Evolutionary conservation across 2,797 vertebrate genomes (phyloP).

Genomic region (Eulemur mongoz): DNA sequence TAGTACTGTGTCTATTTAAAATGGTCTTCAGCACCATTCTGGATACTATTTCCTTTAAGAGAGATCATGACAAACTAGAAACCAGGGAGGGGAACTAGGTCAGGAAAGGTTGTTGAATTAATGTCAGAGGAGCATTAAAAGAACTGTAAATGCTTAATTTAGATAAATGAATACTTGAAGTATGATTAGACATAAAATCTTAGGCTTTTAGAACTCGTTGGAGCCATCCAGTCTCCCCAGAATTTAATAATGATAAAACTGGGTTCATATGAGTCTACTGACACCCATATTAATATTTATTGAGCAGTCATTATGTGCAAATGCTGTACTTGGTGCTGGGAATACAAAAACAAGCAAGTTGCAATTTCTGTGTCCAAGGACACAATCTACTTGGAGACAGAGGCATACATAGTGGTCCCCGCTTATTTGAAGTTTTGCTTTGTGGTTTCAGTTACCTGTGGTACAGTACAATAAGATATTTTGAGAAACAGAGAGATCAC

Average conservation of each 20-base stretch:
- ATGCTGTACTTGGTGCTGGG: neutral
- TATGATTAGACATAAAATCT: neutral
- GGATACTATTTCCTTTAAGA: neutral
- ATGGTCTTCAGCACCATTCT: neutral
- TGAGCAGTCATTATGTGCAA: neutral
- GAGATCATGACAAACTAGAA: neutral
- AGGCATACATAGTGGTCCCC: neutral
- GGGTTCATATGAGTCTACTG: neutral
- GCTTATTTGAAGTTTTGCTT: neutral
- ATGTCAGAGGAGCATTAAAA: neutral
- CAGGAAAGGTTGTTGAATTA: neutral
- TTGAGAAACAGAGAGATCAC: neutral
- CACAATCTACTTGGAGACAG: neutral
- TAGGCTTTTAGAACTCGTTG: neutral
- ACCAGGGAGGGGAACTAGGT: neutral
- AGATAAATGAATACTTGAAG: neutral
- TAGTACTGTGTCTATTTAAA: neutral
- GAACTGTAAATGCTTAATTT: neutral
- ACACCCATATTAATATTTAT: neutral
- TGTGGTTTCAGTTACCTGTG: neutral
- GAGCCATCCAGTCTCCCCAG: neutral
- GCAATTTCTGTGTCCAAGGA: neutral
- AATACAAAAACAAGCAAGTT: neutral
- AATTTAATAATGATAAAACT: neutral
- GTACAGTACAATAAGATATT: neutral